A percentile compares a stretch with the other conserved stretches of the same genome.
Conservation (phyloP, 2,888 invertebrate genomes). For the Neoaliturus tenellus region DNA sequence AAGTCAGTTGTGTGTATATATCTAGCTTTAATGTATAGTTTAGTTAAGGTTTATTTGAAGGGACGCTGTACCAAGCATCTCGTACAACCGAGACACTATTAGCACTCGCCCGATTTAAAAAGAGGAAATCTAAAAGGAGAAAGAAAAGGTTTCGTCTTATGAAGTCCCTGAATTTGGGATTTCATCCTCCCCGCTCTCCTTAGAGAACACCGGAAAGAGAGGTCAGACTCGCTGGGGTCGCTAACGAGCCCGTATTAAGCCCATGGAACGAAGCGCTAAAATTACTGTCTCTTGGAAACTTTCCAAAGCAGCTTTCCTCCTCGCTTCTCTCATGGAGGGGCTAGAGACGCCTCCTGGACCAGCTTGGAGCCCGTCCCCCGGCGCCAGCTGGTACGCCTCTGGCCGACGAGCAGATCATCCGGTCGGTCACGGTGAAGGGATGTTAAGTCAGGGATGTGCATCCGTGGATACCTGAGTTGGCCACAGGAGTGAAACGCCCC, state of each 20-base stretch:
- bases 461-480: too few species aligned
- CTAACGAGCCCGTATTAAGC: background rate
- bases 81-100: background rate
- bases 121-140: background rate
- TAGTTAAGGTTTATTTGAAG: background rate
- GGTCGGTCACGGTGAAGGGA: too few species aligned
- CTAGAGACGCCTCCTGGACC: background rate
- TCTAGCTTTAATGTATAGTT: background rate
- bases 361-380: background rate
- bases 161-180: background rate
- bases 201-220: background rate
- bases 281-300: background rate
- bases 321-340: background rate
- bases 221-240: background rate
- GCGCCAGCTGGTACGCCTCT: background rate
- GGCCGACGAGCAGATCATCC: background rate
- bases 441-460: too few species aligned
- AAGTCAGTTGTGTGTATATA: background rate
- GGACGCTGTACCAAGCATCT: background rate
- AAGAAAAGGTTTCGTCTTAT: background rate
- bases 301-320: background rate
- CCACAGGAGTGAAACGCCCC: too few species aligned
- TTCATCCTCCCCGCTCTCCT: background rate
- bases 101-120: background rate
- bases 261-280: background rate